These are phyloP conservation scores for Mylabris sibirica DNA, from an alignment of 2,888 invertebrate species.

Conservation along the genomic window DNA sequence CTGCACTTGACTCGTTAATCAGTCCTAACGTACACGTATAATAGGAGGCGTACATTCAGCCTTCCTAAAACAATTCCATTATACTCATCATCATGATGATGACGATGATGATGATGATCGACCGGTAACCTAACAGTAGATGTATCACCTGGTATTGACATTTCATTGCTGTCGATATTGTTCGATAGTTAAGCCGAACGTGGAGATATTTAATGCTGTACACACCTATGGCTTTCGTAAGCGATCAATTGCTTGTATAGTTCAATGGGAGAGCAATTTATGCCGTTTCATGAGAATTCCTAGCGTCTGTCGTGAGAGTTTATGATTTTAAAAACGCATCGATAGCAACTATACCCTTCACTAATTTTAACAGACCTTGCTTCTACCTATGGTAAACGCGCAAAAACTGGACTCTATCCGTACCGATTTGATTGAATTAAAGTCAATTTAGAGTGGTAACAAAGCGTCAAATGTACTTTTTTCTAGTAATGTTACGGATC, in stretches of 20 bases:
- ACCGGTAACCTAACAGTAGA: conserved; percentile 20
- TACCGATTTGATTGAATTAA: too few species aligned
- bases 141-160: conserved; percentile 35
- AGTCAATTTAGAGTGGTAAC: too few species aligned
- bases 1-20: conserved; percentile 41
- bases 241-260: not conserved
- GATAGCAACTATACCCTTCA: too few species aligned
- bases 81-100: not conserved
- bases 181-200: not conserved
- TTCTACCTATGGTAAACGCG: too few species aligned
- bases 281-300: too few species aligned
- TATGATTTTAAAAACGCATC: too few species aligned
- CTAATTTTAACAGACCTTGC: too few species aligned
- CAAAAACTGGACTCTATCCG: too few species aligned
- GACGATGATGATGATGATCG: conserved; percentile 5
- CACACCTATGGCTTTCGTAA: not conserved
- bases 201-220: not conserved
- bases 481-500: too few species aligned
- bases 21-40: conserved; percentile 14
- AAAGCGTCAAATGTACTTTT: too few species aligned
- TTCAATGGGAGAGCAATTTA: not conserved
- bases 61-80: not conserved
- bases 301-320: too few species aligned
- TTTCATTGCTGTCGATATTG: conserved; percentile 27
- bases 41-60: conserved; percentile 29